Evolutionary conservation across 2,888 invertebrate species (phyloP), one percentile per base, ranked within the genome.

Genomic region (Anagyrus pseudococci): DNA sequence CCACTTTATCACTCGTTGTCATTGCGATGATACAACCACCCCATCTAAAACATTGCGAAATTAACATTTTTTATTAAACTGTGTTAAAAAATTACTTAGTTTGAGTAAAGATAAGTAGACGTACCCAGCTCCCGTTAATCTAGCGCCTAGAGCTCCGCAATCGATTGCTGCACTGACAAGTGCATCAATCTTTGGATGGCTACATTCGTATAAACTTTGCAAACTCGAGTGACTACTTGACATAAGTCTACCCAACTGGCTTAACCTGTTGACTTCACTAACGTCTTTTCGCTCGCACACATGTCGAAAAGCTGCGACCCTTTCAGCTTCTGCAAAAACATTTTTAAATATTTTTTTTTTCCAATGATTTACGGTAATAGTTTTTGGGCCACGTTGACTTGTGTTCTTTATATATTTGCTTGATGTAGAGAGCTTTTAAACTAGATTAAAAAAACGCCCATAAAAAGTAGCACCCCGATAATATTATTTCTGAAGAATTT

Each of bases 1-100:
- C 80, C 6, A 90, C 88, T 66, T 86, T 85, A 50, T 87, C 85
- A 60, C 85, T 85, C 0, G 87, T 85, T 58, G 93, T 88, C 68
- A 97, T 82, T 19, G 96, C 94, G 13, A 99, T 96, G 58, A 91
- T 88, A 81, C 98, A 98, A 4, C 99, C 99, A 40, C 98, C 99
- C 98, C 98, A 98, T 7, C 91, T 91, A n/a, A n/a, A n/a, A n/a
- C n/a, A n/a, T n/a, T n/a, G n/a, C n/a, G n/a, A n/a, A n/a, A n/a
- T n/a, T n/a, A n/a, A n/a, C n/a, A n/a, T n/a, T n/a, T n/a, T n/a
- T n/a, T n/a, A n/a, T n/a, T n/a, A n/a, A n/a, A n/a, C n/a, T n/a
- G n/a, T n/a, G n/a, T n/a, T n/a, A n/a, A n/a, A n/a, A 29, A 29
- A 10, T 19, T 20, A 22, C 6, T 44, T 20, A 19, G 20, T 37